Evolutionary conservation across 2,797 vertebrate species (phyloP).

Genomic region (Acomys russatus): DNA sequence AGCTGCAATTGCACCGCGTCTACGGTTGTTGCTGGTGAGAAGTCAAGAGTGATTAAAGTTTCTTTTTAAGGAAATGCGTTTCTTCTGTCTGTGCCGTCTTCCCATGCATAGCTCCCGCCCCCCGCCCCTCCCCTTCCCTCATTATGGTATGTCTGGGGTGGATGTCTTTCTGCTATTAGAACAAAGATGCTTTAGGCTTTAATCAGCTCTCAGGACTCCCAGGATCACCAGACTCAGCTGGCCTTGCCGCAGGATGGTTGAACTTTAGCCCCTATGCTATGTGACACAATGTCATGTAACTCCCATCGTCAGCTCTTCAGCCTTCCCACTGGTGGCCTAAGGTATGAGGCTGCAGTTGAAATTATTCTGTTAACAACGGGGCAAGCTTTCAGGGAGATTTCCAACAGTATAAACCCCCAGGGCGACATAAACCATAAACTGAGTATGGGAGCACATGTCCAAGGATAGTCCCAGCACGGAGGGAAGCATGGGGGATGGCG

Average conservation of each 20-base stretch:
- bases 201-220: neutral
- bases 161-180: neutral
- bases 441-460: neutral
- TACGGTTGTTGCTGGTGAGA: neutral
- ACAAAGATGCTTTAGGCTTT: neutral
- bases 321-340: neutral
- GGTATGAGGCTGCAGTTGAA: neutral
- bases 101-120: no score
- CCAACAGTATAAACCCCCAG: neutral
- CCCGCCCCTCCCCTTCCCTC: neutral
- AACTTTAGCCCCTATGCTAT: neutral
- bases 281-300: neutral
- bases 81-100: neutral
- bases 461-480: neutral
- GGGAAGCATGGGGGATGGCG: no score
- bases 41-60: neutral
- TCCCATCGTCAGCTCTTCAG: neutral
- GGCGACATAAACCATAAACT: neutral
- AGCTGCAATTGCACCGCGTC: neutral
- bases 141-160: neutral
- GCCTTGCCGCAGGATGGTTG: neutral
- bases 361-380: neutral
- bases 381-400: neutral
- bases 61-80: neutral
- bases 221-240: no score